Conservation (phyloP, 2,888 invertebrate species). For the Mongoloraphidia duomilia region DNA sequence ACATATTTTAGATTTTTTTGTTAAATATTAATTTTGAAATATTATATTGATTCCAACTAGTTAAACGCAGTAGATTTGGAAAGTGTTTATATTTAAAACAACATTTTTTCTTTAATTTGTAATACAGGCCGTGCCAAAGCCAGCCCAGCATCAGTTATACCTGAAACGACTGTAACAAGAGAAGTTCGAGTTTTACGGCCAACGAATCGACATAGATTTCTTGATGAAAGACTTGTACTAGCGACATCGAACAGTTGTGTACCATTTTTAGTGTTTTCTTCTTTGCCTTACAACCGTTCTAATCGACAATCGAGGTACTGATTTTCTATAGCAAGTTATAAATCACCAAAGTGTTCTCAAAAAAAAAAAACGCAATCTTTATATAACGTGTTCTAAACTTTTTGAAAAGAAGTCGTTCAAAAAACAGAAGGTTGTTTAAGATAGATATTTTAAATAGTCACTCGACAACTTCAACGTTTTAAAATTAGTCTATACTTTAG, state of each 20-base stretch:
- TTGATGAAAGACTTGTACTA: constrained; percentile 69
- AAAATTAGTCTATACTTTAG: too few species aligned
- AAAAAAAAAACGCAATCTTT: neutral
- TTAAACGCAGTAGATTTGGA: neutral
- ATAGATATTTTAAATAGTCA: too few species aligned
- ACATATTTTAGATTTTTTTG: too few species aligned
- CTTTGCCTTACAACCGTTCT: constrained; percentile 59
- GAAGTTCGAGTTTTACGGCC: constrained; percentile 45
- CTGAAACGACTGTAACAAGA: constrained; percentile 36
- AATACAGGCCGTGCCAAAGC: constrained; percentile 19
- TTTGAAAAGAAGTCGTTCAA: too few species aligned
- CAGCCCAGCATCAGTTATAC: constrained; percentile 30
- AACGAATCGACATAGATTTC: constrained; percentile 50
- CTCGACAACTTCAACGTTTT: too few species aligned
- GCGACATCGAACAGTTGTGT: constrained; percentile 54
- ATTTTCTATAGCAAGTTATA: constrained; percentile 9
- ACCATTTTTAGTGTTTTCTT: constrained; percentile 76
- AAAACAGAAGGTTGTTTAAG: too few species aligned
- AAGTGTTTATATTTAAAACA: neutral
- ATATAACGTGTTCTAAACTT: neutral
- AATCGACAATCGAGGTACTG: constrained; percentile 17
- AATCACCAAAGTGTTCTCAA: neutral
- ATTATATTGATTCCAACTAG: neutral
- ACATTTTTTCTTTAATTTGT: constrained; percentile 2
- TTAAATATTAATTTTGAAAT: neutral